A percentile compares a stretch with the other conserved stretches of the same genome.
Conservation (phyloP, 2,113 vertebrate species). For the Salvelinus alpinus region DNA sequence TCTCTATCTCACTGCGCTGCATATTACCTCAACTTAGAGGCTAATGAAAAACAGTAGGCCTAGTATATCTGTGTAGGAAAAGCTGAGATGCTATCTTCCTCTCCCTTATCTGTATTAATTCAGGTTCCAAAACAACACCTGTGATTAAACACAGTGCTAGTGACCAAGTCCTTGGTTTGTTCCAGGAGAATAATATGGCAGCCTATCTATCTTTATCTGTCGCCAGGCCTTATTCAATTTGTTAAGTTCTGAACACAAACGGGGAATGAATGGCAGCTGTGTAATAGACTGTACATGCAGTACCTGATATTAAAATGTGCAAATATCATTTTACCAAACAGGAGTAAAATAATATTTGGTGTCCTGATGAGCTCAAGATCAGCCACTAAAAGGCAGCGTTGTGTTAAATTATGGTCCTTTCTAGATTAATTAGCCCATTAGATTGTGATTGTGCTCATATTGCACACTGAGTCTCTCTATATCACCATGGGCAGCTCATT, state of each 20-base stretch:
- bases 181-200: neutral
- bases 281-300: slow-evolving; percentile 28
- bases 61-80: slow-evolving; percentile 30
- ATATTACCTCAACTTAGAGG: slow-evolving; percentile 25
- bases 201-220: neutral
- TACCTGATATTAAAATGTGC: slow-evolving; percentile 22
- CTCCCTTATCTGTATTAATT: slow-evolving; percentile 24
- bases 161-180: neutral
- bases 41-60: slow-evolving; percentile 18
- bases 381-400: slow-evolving; percentile 60
- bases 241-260: neutral
- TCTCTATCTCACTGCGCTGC: slow-evolving; percentile 16
- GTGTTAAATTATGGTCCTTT: slow-evolving; percentile 41
- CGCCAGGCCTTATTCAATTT: neutral
- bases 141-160: neutral
- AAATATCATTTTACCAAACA: slow-evolving; percentile 6
- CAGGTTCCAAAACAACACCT: slow-evolving; percentile 26
- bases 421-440: slow-evolving; percentile 39
- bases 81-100: slow-evolving; percentile 31
- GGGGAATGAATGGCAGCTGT: slow-evolving; percentile 7
- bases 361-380: slow-evolving; percentile 43
- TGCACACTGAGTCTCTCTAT: slow-evolving; percentile 76
- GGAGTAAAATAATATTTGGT: slow-evolving; percentile 24
- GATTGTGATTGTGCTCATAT: slow-evolving; percentile 43
- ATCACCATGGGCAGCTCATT: slow-evolving; percentile 80